A percentile compares a stretch with the other conserved stretches of the same genome.
phyloP scores from a whole-genome alignment of 2,797 vertebrate genomes.

The Lates japonicus region DNA sequence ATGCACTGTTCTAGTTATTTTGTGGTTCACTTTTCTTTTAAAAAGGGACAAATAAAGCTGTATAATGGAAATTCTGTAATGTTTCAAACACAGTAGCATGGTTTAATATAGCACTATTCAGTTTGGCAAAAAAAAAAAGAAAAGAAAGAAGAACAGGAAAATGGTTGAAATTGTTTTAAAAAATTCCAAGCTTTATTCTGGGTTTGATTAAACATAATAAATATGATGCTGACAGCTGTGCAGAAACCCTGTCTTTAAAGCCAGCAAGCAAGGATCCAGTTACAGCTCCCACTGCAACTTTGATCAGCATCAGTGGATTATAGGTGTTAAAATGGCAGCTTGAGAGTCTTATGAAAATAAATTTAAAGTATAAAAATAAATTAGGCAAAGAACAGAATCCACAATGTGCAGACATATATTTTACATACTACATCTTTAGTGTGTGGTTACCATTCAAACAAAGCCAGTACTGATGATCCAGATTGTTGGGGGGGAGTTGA shows the following conservation, averaged over 20 bases:
- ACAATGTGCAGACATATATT: not conserved
- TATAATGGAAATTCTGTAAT: not conserved
- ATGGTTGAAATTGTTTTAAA: not conserved
- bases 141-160: not conserved
- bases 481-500: not conserved
- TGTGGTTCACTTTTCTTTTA: conserved; percentile 11
- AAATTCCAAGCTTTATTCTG: conserved; percentile 64
- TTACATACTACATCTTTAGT: not conserved
- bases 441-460: not conserved
- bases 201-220: conserved; percentile 33
- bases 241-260: conserved; percentile 33
- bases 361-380: conserved; percentile 40
- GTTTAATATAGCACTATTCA: not conserved
- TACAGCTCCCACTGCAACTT: conserved; percentile 34
- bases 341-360: conserved; percentile 38
- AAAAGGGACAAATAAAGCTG: conserved; percentile 26
- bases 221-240: conserved; percentile 36
- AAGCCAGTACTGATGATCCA: not conserved
- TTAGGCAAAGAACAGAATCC: conserved; percentile 5
- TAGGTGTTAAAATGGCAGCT: conserved; percentile 50
- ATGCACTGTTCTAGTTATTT: not conserved
- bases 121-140: not conserved
- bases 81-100: not conserved
- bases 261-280: conserved; percentile 20
- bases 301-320: conserved; percentile 23